Percentiles rank a stretch among this genome's conserved stretches.
These are phyloP conservation scores for Melipona quadrifasciata DNA, from an alignment of 1,140 invertebrate genomes.

Conservation along the genomic window DNA sequence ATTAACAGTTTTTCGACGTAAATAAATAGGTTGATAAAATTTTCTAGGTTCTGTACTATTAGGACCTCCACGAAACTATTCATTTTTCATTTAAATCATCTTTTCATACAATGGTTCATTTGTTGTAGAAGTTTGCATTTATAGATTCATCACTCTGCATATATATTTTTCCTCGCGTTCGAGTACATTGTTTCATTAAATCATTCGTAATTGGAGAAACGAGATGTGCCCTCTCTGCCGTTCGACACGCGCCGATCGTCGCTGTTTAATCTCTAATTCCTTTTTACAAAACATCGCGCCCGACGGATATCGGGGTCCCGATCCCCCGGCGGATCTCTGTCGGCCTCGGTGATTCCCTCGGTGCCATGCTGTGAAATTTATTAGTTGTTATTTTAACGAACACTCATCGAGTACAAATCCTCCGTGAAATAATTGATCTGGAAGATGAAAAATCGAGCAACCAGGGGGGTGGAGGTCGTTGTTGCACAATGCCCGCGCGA, in stretches of 20 bases:
- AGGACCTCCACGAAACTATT: too few species aligned
- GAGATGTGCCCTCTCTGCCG: neutral
- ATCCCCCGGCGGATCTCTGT: neutral
- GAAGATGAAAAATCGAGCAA: neutral
- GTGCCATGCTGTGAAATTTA: neutral
- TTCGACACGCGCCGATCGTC: neutral
- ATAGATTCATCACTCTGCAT: neutral
- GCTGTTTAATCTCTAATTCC: neutral
- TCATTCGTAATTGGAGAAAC: neutral
- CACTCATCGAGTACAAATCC: neutral
- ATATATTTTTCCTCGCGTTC: neutral
- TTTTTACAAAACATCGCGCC: neutral
- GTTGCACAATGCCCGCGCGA: neutral
- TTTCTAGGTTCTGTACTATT: too few species aligned
- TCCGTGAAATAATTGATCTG: neutral
- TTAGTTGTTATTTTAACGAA: constrained; percentile 16
- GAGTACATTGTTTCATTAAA: constrained; percentile 16
- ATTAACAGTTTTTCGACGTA: too few species aligned
- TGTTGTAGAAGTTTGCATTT: too few species aligned
- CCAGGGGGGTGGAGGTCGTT: too few species aligned
- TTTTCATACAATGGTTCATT: too few species aligned
- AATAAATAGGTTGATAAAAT: too few species aligned
- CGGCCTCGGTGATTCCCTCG: neutral
- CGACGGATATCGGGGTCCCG: neutral
- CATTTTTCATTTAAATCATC: too few species aligned